These are phyloP conservation scores for Cephus runcator DNA, from an alignment of 2,888 invertebrate species.

Conservation along the genomic window DNA sequence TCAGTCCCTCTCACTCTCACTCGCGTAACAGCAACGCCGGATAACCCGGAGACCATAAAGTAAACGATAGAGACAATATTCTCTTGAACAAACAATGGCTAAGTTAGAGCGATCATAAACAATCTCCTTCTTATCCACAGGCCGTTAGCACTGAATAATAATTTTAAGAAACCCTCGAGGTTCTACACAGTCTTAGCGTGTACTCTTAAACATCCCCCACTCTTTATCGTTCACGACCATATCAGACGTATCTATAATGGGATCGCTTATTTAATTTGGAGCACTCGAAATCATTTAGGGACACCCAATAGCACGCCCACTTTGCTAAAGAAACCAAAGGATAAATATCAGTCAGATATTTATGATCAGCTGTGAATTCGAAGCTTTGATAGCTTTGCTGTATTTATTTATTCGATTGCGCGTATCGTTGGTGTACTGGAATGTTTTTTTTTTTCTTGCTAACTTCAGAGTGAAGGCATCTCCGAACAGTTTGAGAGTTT, in stretches of 20 bases:
- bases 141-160: conserved; percentile 50
- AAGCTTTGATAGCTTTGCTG: background rate
- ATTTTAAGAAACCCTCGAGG: conserved; percentile 31
- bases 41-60: conserved; percentile 34
- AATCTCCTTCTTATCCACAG: conserved; percentile 48
- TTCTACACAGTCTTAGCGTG: background rate
- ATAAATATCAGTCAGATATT: conserved; percentile 34
- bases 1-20: background rate
- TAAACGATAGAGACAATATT: conserved; percentile 51
- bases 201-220: background rate
- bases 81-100: conserved; percentile 46
- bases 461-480: no score
- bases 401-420: background rate
- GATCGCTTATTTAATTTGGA: conserved; percentile 27
- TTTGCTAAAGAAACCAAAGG: conserved; percentile 7
- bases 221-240: no score
- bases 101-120: conserved; percentile 47
- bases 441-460: no score
- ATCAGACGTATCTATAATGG: conserved; percentile 21
- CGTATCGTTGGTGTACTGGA: no score
- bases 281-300: conserved; percentile 22
- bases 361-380: conserved; percentile 36
- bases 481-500: no score
- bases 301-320: conserved; percentile 21
- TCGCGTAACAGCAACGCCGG: background rate